phyloP scores from a whole-genome alignment of 2,888 invertebrate genomes.

The Caenorhabditis parvicauda region DNA sequence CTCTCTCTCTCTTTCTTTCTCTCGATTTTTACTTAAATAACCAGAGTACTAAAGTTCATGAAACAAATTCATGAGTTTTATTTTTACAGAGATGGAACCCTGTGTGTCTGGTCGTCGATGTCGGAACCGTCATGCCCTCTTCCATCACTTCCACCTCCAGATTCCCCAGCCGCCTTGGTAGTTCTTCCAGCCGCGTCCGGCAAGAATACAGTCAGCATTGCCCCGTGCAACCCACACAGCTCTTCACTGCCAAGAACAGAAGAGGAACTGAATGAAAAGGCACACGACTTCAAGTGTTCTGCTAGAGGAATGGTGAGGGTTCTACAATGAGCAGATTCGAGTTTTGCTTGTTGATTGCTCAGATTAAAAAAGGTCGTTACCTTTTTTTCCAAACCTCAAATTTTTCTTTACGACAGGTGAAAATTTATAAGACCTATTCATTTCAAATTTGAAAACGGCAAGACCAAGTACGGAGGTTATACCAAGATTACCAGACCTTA shows the following conservation, averaged over 20 bases:
- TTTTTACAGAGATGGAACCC: slow-evolving; percentile 35
- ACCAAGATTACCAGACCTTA: too few species aligned
- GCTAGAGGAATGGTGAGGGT: slow-evolving; percentile 28
- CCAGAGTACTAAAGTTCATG: too few species aligned
- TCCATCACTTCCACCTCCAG: slow-evolving; percentile 44
- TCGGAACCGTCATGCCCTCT: slow-evolving; percentile 42
- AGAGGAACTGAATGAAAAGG: slow-evolving; percentile 24
- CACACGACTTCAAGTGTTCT: slow-evolving; percentile 35
- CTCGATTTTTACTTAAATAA: too few species aligned
- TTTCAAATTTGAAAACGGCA: too few species aligned
- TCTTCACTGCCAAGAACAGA: slow-evolving; percentile 26
- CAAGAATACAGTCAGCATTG: slow-evolving; percentile 39
- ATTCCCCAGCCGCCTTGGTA: slow-evolving; percentile 38
- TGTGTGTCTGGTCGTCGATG: slow-evolving; percentile 39
- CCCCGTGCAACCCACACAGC: slow-evolving; percentile 36
- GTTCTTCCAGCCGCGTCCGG: slow-evolving; percentile 38
- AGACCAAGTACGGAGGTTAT: too few species aligned
- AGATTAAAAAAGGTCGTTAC: too few species aligned
- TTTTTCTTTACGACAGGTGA: too few species aligned
- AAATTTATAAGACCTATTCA: too few species aligned
- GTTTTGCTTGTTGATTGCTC: too few species aligned
- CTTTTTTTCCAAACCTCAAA: too few species aligned
- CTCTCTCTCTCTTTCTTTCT: too few species aligned
- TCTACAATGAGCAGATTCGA: too few species aligned
- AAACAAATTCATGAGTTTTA: background rate